phyloP scores from a whole-genome alignment of 2,888 invertebrate genomes.

The Pedicia rivosa region DNA sequence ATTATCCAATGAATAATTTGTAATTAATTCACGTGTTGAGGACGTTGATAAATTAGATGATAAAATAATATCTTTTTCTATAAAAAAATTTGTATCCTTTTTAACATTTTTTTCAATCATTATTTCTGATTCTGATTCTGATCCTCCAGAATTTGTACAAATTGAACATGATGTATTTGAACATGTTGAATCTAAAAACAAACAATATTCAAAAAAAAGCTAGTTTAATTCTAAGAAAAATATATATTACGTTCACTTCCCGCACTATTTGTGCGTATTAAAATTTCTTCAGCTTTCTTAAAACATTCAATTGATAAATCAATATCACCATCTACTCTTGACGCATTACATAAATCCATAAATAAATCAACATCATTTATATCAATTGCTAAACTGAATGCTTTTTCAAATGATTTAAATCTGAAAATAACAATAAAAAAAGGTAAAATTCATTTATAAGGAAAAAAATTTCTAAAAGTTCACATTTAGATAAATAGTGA shows the following conservation, averaged over 20 bases:
- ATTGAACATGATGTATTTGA: slow-evolving; percentile 56
- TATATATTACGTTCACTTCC: slow-evolving; percentile 27
- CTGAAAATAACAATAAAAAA: slow-evolving; percentile 29
- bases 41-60: too few species aligned
- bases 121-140: slow-evolving; percentile 18
- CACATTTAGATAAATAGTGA: too few species aligned
- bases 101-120: slow-evolving; percentile 25
- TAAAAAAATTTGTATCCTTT: too few species aligned
- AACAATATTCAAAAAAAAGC: not conserved
- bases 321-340: slow-evolving; percentile 36
- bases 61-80: too few species aligned
- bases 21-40: too few species aligned
- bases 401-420: slow-evolving; percentile 59
- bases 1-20: too few species aligned
- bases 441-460: slow-evolving; percentile 6
- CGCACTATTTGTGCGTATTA: slow-evolving; percentile 24
- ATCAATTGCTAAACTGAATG: slow-evolving; percentile 72
- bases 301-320: slow-evolving; percentile 54
- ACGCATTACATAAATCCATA: slow-evolving; percentile 64
- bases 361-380: slow-evolving; percentile 75
- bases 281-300: slow-evolving; percentile 41
- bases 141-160: slow-evolving; percentile 32
- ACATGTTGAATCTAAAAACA: slow-evolving; percentile 48
- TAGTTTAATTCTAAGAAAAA: not conserved
- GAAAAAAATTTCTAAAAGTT: not conserved